Percentiles rank a stretch among this genome's conserved stretches.
Evolutionary conservation across 1,140 invertebrate genomes (phyloP).

Genomic region (Notospermus geniculatus): DNA sequence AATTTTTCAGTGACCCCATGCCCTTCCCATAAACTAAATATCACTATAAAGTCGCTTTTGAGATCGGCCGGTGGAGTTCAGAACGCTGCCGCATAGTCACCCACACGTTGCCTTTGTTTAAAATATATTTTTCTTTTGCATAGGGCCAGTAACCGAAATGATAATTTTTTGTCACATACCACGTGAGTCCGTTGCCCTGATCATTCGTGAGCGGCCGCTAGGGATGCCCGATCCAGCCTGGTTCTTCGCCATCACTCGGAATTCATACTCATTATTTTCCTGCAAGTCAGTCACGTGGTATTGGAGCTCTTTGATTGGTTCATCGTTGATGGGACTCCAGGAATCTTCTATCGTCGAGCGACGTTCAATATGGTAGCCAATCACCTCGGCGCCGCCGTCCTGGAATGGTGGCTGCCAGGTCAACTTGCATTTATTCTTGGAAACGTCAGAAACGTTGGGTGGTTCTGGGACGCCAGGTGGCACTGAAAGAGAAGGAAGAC

Average conservation of each 20-base stretch:
- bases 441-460: constrained; percentile 85
- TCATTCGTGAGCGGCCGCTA: constrained; percentile 76
- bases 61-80: too few species aligned
- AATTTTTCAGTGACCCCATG: too few species aligned
- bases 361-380: constrained; percentile 1
- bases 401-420: constrained; percentile 83
- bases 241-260: constrained; percentile 93
- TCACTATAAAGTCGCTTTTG: too few species aligned
- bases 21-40: too few species aligned
- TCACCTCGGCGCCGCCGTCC: constrained; percentile 72
- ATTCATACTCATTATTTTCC: constrained; percentile 92
- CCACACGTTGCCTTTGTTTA: too few species aligned
- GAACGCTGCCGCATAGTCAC: too few species aligned
- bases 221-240: constrained; percentile 91
- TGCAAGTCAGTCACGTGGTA: constrained; percentile 75
- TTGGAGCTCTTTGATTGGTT: constrained; percentile 69
- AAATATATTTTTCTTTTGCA: too few species aligned
- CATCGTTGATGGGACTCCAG: constrained; percentile 88
- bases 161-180: constrained; percentile 2
- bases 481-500: constrained; percentile 59
- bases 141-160: too few species aligned
- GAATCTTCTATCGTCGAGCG: constrained; percentile 46
- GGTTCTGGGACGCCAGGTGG: constrained; percentile 87
- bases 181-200: constrained; percentile 78
- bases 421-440: constrained; percentile 83